Percentiles rank a stretch among this genome's conserved stretches.
Conservation (phyloP, 2,113 vertebrate genomes). For the Tretioscincus oriximinensis region DNA sequence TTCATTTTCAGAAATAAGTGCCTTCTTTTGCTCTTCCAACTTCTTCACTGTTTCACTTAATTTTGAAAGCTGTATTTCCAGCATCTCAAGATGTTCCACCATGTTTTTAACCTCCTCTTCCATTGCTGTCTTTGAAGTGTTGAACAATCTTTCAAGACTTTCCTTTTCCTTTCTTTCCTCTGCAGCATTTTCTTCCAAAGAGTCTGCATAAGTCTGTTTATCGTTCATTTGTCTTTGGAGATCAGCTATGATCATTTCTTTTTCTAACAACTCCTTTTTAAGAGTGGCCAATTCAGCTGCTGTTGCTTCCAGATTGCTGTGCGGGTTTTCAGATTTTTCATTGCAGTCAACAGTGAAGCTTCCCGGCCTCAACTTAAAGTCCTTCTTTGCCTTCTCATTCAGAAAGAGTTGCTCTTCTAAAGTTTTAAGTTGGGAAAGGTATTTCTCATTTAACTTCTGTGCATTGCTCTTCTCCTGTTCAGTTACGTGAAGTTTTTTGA, state of each 20-base stretch:
- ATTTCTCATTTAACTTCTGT: slow-evolving; percentile 68
- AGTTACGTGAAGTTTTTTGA: slow-evolving; percentile 72
- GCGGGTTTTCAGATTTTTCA: slow-evolving; percentile 67
- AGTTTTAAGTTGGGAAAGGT: slow-evolving; percentile 62
- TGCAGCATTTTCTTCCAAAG: slow-evolving; percentile 73
- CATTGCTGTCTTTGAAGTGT: slow-evolving; percentile 66
- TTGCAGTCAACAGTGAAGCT: slow-evolving; percentile 56
- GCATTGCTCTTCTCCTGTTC: slow-evolving; percentile 70
- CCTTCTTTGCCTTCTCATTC: slow-evolving; percentile 72
- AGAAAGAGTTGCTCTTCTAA: slow-evolving; percentile 74
- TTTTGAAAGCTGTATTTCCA: slow-evolving; percentile 72
- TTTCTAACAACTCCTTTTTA: slow-evolving; percentile 73
- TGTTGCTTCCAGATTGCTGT: slow-evolving; percentile 69
- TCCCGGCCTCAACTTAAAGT: slow-evolving; percentile 66
- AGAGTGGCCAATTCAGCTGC: slow-evolving; percentile 69
- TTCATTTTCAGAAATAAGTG: slow-evolving; percentile 73
- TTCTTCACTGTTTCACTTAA: slow-evolving; percentile 74
- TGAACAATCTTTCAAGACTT: slow-evolving; percentile 63
- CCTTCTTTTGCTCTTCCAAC: slow-evolving; percentile 78
- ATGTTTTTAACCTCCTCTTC: slow-evolving; percentile 65
- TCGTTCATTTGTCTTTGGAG: slow-evolving; percentile 80
- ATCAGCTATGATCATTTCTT: slow-evolving; percentile 79
- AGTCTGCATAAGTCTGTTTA: slow-evolving; percentile 70
- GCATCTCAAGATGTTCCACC: slow-evolving; percentile 71
- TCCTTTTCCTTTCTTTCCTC: slow-evolving; percentile 66